These are phyloP conservation scores for Accipiter virgatus DNA, from an alignment of 2,113 vertebrate genomes.

Conservation along the genomic window DNA sequence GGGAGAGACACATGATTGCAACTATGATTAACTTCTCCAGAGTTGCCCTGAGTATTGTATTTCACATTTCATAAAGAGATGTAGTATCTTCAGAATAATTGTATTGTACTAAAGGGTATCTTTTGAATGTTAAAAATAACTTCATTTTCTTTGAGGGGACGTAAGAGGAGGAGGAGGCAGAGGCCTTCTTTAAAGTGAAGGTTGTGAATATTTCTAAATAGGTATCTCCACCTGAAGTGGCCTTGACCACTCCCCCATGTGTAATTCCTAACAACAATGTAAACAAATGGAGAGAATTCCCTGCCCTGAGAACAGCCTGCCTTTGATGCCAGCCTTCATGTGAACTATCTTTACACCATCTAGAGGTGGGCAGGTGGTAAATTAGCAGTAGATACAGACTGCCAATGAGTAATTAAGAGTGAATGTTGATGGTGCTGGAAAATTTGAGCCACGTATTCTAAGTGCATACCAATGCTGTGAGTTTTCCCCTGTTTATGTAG, in stretches of 20 bases:
- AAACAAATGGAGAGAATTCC: neutral
- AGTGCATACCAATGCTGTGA: neutral
- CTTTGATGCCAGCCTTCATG: neutral
- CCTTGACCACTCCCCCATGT: neutral
- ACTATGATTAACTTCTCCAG: constrained; percentile 43
- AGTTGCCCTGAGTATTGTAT: neutral
- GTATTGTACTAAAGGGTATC: neutral
- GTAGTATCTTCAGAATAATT: neutral
- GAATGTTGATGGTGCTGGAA: neutral
- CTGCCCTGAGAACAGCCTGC: neutral
- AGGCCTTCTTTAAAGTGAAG: neutral
- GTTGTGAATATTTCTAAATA: neutral
- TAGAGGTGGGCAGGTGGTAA: neutral
- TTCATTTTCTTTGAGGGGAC: neutral
- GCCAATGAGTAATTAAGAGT: neutral
- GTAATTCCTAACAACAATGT: neutral
- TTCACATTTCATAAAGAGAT: neutral
- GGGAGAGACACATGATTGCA: constrained; percentile 7
- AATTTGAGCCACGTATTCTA: neutral
- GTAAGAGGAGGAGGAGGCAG: neutral
- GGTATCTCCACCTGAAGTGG: neutral
- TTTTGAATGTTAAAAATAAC: neutral
- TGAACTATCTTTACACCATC: neutral
- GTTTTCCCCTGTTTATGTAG: neutral
- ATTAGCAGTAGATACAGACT: neutral